Base-by-base conservation (phyloP, 2,888 invertebrate genomes). In the Lepidochrysops patricia region DNA sequence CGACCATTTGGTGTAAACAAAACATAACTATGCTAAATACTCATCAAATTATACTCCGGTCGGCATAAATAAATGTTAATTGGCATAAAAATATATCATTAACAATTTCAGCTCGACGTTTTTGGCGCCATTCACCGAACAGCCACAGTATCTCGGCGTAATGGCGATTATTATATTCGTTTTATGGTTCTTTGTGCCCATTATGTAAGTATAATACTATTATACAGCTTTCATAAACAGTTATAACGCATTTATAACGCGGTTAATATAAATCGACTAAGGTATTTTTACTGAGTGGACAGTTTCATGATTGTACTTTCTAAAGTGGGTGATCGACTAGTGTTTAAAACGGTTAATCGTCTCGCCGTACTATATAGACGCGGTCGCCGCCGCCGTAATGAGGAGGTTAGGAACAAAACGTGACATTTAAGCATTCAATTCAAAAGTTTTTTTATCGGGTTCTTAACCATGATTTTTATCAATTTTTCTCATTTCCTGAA, bases 71-170 rank as follows among this genome's bases (percentile, higher is more conserved):
- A 62, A 63, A 50, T 59, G 43, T 60, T 65, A 64, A 67, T 66
- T 64, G 64, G 60, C 62, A 62, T 68, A 65, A 66, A 66, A 66
- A 67, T 66, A 52, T 62, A 56, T 57, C 61, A 66, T 68, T 67
- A 67, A 64, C 64, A 67, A 67, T 84, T 54, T 68, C 84, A 91
- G 91, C 69, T 76, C 87, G 64, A 91, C 91, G 63, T 90, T 93
- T 77, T 76, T 93, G 69, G 90, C 91, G 71, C 90, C 92, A 65
- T 91, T 91, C 64, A 88, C 91, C 64, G 89, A 90, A 64, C 90
- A 92, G 68, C 91, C 92, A 4, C 90, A 90, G 74, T 93, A 92
- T 90, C 91, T 91, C 71, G 92, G 92, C 66, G 90, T 92, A 71
- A 92, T 91, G 81, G 87, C 91, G 56, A 91, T 91, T 66, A 83